Evolutionary conservation across 2,888 invertebrate genomes (phyloP), one percentile per base, ranked within the genome.

Genomic region (Agrochola litura): DNA sequence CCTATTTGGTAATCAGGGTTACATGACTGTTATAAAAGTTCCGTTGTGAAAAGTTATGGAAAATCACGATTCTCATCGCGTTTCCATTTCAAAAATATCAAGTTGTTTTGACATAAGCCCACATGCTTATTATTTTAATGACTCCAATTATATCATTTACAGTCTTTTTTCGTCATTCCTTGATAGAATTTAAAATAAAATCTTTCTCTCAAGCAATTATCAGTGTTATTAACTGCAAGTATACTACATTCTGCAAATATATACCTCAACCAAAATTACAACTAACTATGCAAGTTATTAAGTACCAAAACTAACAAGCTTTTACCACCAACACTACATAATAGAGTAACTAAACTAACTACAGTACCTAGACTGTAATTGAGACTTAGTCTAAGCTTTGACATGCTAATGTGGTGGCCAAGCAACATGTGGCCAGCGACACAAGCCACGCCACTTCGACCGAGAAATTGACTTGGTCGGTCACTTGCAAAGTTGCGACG

Each of bases 301-400:
- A 41, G 71, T 46, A 8, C 19, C 46, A 67, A 84, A 84, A 76
- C 82, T 54, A 80, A 84, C 75, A 81, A 64, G 76, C 25, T 43
- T 58, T 70, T 61, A 64, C 69, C 43, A 84, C 58, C 16, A 80
- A 73, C 73, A 70, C 70, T 71, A 73, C 60, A 71, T 81, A 84
- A 81, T 73, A 73, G 63, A 73, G 49, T 84, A 49, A 73, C 72
- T 76, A 69, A 69, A 41, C 30, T 68, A 73, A 70, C 52, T 73
- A 69, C 54, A 37, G 75, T 64, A 78, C 72, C 75, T 71, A 73
- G 63, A 60, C 73, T 69, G 77, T 95, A 95, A 95, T 95, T 94
- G 94, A 91, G 94, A 92, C 92, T 92, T 92, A 92, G 93, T 90
- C 90, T 87, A 86, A 89, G 93, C 96, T 96, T 96, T 96, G 96